Evolutionary conservation across 2,113 vertebrate genomes (phyloP).

Genomic region (Morone saxatilis): DNA sequence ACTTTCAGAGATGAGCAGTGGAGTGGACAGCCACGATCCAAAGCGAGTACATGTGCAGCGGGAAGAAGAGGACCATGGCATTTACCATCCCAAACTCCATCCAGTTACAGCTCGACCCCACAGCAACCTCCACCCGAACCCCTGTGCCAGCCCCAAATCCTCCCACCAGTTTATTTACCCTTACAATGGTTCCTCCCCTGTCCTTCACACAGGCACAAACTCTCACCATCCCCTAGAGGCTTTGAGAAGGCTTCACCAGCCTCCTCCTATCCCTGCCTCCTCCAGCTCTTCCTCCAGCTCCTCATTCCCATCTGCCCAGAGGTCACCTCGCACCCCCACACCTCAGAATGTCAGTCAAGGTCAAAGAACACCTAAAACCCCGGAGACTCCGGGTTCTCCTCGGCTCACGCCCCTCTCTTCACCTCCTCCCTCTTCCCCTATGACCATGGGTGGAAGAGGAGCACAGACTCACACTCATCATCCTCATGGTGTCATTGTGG

Average conservation of each 20-base stretch:
- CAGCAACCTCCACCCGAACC: slow-evolving; percentile 66
- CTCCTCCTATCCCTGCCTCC: slow-evolving; percentile 63
- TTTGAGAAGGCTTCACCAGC: slow-evolving; percentile 76
- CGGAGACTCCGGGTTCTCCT: slow-evolving; percentile 77
- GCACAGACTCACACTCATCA: slow-evolving; percentile 60
- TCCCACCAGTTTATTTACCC: slow-evolving; percentile 72
- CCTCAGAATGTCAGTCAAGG: slow-evolving; percentile 78
- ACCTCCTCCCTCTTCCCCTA: slow-evolving; percentile 70
- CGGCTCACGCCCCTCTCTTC: slow-evolving; percentile 63
- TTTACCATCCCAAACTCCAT: slow-evolving; percentile 74
- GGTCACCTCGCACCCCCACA: slow-evolving; percentile 75
- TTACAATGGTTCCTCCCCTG: slow-evolving; percentile 74
- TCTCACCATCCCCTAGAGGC: slow-evolving; percentile 70
- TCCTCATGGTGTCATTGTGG: slow-evolving; percentile 59
- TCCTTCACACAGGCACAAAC: slow-evolving; percentile 69
- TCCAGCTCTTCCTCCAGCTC: slow-evolving; percentile 65
- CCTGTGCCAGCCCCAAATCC: slow-evolving; percentile 70
- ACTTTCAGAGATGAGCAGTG: slow-evolving; percentile 69
- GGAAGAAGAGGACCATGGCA: slow-evolving; percentile 69
- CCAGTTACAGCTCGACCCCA: slow-evolving; percentile 55
- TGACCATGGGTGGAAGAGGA: slow-evolving; percentile 61
- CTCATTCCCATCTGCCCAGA: slow-evolving; percentile 71
- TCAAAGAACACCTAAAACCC: slow-evolving; percentile 79
- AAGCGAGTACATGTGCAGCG: slow-evolving; percentile 59
- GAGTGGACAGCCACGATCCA: slow-evolving; percentile 63